Evolutionary conservation across 2,113 vertebrate species (phyloP), one percentile per base, ranked within the genome.

Genomic region (Nothocercus julius): DNA sequence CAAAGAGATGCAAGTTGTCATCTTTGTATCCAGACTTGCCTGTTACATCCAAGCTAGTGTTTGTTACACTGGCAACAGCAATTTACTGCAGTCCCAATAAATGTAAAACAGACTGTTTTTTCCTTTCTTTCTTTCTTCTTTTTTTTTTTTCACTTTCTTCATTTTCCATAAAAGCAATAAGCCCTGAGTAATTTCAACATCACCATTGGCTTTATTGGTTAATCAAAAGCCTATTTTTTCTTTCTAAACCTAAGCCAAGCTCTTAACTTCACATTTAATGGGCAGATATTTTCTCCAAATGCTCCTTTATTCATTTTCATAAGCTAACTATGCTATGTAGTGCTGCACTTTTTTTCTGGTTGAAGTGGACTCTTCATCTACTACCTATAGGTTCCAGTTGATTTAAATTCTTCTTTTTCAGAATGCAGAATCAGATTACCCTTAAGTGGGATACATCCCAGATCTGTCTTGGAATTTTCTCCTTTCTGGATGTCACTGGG

Each of bases 271-370:
- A 44, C 94, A 90, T 96, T 94, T 96, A 95, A 94, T 94, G 91
- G 94, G 95, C 58, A 96, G 92, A 94, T 96, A 95, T 96, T 96
- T 96, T 95, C 88, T 95, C 87, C 94, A 93, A 93, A 97, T 95
- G 94, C 88, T 76, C 88, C 92, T 36, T 34, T 36, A 28, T 97
- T 95, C 91, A 66, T 91, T 95, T 92, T 81, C 90, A 76, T 95
- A 89, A 96, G 95, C 88, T 93, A 94, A 94, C 86, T 93, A 73
- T 89, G 86, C 80, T 90, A 84, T n/a, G 87, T 95, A 96, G 91
- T 88, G 93, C 73, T 56, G 53, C 15, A 14, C 66, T 93, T 78
- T 90, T 94, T 91, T 75, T 83, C 87, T 73, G 47, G 68, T 70
- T 91, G 73, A 96, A 97, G 94, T 86, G 89, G 80, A 61, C 32